Evolutionary conservation across 2,888 invertebrate genomes (phyloP), one percentile per base, ranked within the genome.

Genomic region (Diarsia mendica): DNA sequence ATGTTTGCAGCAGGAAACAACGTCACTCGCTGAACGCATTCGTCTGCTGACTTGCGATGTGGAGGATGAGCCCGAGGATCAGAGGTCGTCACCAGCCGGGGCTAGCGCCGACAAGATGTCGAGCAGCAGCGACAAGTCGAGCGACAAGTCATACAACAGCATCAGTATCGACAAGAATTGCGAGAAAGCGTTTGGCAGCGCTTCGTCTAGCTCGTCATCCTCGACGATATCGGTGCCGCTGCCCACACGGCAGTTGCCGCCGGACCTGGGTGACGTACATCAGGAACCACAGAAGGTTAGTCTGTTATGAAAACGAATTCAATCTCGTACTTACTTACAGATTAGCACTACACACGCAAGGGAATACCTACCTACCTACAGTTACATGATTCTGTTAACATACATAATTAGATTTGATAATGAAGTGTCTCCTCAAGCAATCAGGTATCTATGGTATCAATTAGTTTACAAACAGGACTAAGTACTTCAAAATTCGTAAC

Each of bases 11-110:
- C 94, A 97, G 91, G 97, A 97, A 88, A 98, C 98, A 85, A 97
- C 98, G 71, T 98, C 98, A 0, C 95, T 99, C 58, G 98, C 98
- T 75, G 99, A 99, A 90, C 97, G 98, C 80, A 98, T 99, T 84
- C 97, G 98, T 66, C 98, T 98, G 90, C 95, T 99, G 67, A 99
- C 99, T 1, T 98, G 98, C 90, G 98, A 98, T 91, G 98, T 98
- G 58, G 98, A 98, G 80, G 98, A 98, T 66, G 97, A 97, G 9
- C 91, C 93, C 0, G 96, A 97, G 20, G 95, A 93, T 73, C 96
- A 97, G 23, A 95, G 97, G 8, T 96, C 97, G 0, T 97, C 98
- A 79, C 98, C 98, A 0, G 97, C 98, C 0, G 98, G 97, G 0
- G 97, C 97, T 86, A 97, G 88, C 86, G 94, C 89, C 71, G 97